Base-by-base conservation (phyloP, 1,140 invertebrate species). In the Ericerus pela region DNA sequence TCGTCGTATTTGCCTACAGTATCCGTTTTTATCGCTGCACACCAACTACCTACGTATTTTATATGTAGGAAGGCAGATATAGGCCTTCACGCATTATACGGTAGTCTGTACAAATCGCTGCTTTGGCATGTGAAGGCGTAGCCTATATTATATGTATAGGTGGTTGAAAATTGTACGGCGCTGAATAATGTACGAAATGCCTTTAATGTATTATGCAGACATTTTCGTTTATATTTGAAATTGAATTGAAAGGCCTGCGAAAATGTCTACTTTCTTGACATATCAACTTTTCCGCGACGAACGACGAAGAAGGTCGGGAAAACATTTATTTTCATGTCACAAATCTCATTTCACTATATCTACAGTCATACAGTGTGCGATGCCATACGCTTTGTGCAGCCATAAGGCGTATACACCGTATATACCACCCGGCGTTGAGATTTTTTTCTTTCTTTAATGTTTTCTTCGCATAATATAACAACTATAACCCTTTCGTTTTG, bases 141-240 rank as follows among this genome's bases (percentile, higher is more conserved):
- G n/a, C n/a, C n/a, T n/a, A n/a, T n/a, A n/a, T n/a, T n/a, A n/a
- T n/a, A n/a, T n/a, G n/a, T n/a, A n/a, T n/a, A n/a, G n/a, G n/a
- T n/a, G n/a, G n/a, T n/a, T n/a, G n/a, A n/a, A n/a, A n/a, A n/a
- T 47, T 47, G 14, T 20, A 47, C 41, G 41, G 41, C 41, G 22
- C 20, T 22, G 41, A 47, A 47, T 47, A 47, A 47, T 47, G 41
- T 47, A 47, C 11, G 41, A 47, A 47, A 47, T 47, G n/a, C 41
- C 26, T 47, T 47, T 47, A 47, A 47, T 47, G 41, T 47, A 47
- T 47, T 47, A 47, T 47, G 41, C 41, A 47, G 41, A n/a, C 41
- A 14, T 47, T 47, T 47, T 24, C 41, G 10, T 47, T n/a, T 47
- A 47, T n/a, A 24, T 14, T 47, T 10, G 16, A 24, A 41, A 47